Conservation (phyloP, 2,888 invertebrate genomes). For the Antitype chi region DNA sequence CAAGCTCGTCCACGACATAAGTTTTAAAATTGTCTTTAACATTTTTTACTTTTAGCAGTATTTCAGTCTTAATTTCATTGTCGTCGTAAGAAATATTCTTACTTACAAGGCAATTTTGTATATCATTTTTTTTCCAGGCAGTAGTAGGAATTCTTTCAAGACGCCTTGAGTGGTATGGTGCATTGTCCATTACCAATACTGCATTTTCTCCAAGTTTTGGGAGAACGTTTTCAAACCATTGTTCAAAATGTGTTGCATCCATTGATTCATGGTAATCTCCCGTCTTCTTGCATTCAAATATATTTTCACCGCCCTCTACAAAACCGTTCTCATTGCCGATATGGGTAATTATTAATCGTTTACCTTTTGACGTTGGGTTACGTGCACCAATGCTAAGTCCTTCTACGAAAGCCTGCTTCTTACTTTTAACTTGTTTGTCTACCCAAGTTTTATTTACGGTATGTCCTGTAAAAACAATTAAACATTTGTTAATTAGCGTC, state of each 20-base stretch:
- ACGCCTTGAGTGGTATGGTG: no score
- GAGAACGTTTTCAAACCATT: slow-evolving; percentile 46
- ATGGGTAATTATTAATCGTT: slow-evolving; percentile 54
- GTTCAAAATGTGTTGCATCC: slow-evolving; percentile 56
- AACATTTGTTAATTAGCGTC: slow-evolving; percentile 20
- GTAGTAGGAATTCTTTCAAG: slow-evolving; percentile 10
- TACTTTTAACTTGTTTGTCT: slow-evolving; percentile 28
- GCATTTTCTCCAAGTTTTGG: slow-evolving; percentile 30
- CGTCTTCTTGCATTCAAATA: slow-evolving; percentile 59
- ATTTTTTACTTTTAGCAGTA: no score
- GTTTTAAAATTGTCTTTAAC: slow-evolving; percentile 26
- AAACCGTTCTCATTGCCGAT: slow-evolving; percentile 51
- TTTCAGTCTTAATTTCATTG: no score
- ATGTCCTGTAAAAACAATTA: slow-evolving; percentile 12
- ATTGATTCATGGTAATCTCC: slow-evolving; percentile 45
- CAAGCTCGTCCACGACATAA: slow-evolving; percentile 26
- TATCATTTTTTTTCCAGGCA: slow-evolving; percentile 32
- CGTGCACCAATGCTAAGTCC: slow-evolving; percentile 33
- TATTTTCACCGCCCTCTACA: slow-evolving; percentile 47
- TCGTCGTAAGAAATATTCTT: slow-evolving; percentile 29
- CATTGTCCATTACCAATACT: slow-evolving; percentile 18
- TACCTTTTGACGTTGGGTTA: slow-evolving; percentile 51
- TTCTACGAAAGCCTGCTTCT: slow-evolving; percentile 50
- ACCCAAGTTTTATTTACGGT: slow-evolving; percentile 18
- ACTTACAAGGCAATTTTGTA: slow-evolving; percentile 34